Evolutionary conservation across 1,140 invertebrate genomes (phyloP).

Genomic region (Reticulitermes speratus): DNA sequence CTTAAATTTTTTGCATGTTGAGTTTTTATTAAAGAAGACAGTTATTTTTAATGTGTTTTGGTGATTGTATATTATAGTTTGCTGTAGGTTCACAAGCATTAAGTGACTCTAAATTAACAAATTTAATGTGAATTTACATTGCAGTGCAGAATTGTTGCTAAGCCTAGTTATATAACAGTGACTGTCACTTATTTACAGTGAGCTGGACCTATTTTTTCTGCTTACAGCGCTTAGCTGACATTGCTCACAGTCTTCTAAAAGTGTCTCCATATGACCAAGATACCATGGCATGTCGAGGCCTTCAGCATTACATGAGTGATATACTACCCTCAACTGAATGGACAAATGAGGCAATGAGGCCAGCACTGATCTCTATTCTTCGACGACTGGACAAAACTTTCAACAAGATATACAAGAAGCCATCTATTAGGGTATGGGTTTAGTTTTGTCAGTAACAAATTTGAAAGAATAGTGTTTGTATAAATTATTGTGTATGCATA

Average conservation of each 20-base stretch:
- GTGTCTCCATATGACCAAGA: slow-evolving; percentile 95
- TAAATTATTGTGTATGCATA: not conserved
- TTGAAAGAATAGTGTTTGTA: slow-evolving; percentile 19
- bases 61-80: too few relatives aligned
- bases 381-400: slow-evolving; percentile 95
- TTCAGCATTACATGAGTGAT: slow-evolving; percentile 92
- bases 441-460: slow-evolving; percentile 36
- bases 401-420: slow-evolving; percentile 95
- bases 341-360: slow-evolving; percentile 91
- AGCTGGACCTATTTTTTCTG: not conserved
- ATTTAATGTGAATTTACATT: too few relatives aligned
- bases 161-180: too few relatives aligned
- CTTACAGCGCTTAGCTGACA: slow-evolving; percentile 86
- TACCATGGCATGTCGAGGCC: slow-evolving; percentile 90
- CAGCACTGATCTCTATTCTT: slow-evolving; percentile 88
- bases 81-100: too few relatives aligned
- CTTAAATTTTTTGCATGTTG: not conserved
- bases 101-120: too few relatives aligned
- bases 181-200: too few relatives aligned
- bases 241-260: slow-evolving; percentile 94
- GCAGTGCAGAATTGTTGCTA: too few relatives aligned
- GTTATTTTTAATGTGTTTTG: too few relatives aligned
- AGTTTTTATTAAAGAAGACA: not conserved
- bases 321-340: slow-evolving; percentile 94
- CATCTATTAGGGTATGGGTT: slow-evolving; percentile 68